Evolutionary conservation across 2,888 invertebrate species (phyloP).

Genomic region (Campoplex nolae): DNA sequence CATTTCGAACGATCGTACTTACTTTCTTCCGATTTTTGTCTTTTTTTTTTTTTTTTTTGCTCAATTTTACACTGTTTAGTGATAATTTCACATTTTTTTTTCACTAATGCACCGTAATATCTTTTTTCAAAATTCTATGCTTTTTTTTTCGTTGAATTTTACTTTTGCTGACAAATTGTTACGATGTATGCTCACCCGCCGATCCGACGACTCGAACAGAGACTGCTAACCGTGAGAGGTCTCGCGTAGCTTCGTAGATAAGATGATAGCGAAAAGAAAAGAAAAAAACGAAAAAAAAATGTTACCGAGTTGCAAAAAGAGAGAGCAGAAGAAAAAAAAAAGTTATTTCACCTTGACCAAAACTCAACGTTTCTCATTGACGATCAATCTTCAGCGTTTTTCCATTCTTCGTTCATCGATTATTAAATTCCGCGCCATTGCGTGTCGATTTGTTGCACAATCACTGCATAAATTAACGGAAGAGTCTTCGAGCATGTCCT

Average conservation of each 20-base stretch:
- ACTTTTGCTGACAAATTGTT: neutral
- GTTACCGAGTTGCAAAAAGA: neutral
- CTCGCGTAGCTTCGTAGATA: constrained; percentile 11
- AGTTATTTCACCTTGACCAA: constrained; percentile 50
- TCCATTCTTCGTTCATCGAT: constrained; percentile 34
- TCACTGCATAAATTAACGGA: constrained; percentile 43
- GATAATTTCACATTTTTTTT: neutral
- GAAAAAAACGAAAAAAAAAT: neutral
- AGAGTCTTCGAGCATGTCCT: constrained; percentile 36
- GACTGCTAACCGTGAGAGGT: constrained; percentile 6
- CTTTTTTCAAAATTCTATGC: neutral
- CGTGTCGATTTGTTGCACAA: constrained; percentile 50
- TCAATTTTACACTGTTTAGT: neutral
- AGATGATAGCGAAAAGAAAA: neutral
- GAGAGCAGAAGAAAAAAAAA: constrained; percentile 1
- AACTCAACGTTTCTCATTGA: constrained; percentile 35
- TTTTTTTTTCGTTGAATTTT: neutral
- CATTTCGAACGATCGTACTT: neutral
- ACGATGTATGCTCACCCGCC: neutral
- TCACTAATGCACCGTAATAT: neutral
- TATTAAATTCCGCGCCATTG: constrained; percentile 33
- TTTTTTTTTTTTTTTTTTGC: neutral
- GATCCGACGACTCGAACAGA: neutral
- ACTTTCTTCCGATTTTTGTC: neutral
- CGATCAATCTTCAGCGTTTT: constrained; percentile 27